phyloP scores from a whole-genome alignment of 64 coral and sea anemone species.

The Dendrophyllia cribrosa region DNA sequence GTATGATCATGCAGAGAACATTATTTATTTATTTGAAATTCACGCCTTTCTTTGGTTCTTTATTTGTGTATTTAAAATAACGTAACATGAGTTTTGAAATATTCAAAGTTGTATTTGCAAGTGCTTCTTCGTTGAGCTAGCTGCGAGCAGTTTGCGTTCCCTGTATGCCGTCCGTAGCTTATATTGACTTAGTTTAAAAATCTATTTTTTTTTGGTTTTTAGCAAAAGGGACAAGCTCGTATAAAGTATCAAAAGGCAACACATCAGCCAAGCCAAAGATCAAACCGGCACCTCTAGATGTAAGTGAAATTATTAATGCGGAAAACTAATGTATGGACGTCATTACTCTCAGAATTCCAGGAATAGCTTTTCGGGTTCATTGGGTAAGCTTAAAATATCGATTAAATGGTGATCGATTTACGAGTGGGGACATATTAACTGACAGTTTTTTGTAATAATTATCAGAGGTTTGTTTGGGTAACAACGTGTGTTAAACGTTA shows the following conservation, averaged over 20 bases:
- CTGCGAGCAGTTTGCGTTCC: neutral
- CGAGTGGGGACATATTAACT: neutral
- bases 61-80: conserved; percentile 14
- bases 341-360: conserved; percentile 9
- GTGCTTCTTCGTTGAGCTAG: neutral
- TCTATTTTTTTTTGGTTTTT: neutral
- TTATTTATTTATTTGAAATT: conserved; percentile 47
- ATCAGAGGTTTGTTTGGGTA: neutral
- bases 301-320: conserved; percentile 28
- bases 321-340: neutral
- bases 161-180: too few species aligned
- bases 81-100: neutral
- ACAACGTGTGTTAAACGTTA: neutral
- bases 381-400: neutral
- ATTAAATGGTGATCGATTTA: neutral
- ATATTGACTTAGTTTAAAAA: neutral
- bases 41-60: conserved; percentile 11
- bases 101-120: too few species aligned
- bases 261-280: conserved; percentile 58
- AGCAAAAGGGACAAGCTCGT: conserved; percentile 78
- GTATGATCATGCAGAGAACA: conserved; percentile 51
- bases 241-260: conserved; percentile 58
- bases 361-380: neutral
- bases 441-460: neutral
- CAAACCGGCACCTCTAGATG: conserved; percentile 83